Conservation (phyloP, 2,888 invertebrate genomes). For the Terebella lapidaria region DNA sequence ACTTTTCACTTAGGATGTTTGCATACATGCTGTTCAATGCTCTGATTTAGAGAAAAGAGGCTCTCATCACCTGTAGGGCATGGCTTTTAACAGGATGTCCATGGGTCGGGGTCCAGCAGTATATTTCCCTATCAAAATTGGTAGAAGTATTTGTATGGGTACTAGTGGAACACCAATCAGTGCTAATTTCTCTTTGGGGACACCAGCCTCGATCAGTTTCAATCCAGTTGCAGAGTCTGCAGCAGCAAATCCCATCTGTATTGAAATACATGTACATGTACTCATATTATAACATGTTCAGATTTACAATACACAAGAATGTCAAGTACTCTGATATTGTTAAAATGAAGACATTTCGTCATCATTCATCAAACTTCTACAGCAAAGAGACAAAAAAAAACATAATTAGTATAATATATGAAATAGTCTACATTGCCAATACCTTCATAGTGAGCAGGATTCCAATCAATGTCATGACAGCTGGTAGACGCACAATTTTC, state of each 20-base stretch:
- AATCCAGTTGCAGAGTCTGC: conserved; percentile 91
- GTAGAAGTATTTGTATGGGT: conserved; percentile 74
- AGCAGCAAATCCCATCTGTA: conserved; percentile 88
- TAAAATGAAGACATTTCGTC: too few species aligned
- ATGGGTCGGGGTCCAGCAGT: conserved; percentile 85
- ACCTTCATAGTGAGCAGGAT: conserved; percentile 89
- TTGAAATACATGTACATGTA: background rate
- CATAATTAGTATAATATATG: too few species aligned
- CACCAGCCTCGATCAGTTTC: conserved; percentile 92
- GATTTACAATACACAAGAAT: too few species aligned
- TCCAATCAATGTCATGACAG: conserved; percentile 72
- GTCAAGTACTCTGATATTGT: too few species aligned
- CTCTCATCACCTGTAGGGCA: conserved; percentile 76
- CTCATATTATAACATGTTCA: background rate
- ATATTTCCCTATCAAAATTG: conserved; percentile 75
- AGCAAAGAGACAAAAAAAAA: too few species aligned
- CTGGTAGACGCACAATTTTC: conserved; percentile 76
- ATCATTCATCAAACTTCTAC: too few species aligned
- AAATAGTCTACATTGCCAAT: too few species aligned
- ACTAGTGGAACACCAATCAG: conserved; percentile 74
- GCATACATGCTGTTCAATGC: too few species aligned
- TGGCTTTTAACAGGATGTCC: conserved; percentile 79
- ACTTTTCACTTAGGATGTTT: too few species aligned
- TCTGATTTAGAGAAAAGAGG: too few species aligned
- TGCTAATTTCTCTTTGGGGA: conserved; percentile 91